phyloP scores from a whole-genome alignment of 2,113 vertebrate genomes.

The Phrynosoma platyrhinos region DNA sequence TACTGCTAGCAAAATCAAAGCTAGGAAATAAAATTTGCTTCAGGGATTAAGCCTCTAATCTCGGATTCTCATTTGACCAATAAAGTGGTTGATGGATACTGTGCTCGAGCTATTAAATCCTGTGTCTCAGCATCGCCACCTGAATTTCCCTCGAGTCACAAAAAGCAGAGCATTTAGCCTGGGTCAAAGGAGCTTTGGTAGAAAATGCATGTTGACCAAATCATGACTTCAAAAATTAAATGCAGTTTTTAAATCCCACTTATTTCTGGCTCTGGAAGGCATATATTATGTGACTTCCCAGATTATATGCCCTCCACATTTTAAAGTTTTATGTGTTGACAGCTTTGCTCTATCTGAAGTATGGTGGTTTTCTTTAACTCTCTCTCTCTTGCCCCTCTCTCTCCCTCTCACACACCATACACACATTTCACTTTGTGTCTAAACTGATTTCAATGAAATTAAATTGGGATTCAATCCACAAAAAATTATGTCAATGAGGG shows the following conservation, averaged over 20 bases:
- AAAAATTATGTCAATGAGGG: no score
- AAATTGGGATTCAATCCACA: no score
- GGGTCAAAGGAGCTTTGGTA: constrained; percentile 6
- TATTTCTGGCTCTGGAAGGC: neutral
- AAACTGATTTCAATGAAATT: neutral
- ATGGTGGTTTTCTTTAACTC: neutral
- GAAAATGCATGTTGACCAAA: constrained; percentile 23
- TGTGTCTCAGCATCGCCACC: constrained; percentile 13
- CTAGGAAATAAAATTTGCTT: constrained; percentile 67
- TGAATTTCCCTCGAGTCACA: neutral
- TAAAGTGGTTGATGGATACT: constrained; percentile 48
- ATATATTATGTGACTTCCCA: no score
- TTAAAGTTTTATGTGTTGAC: neutral
- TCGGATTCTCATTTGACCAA: constrained; percentile 54
- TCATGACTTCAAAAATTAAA: constrained; percentile 11
- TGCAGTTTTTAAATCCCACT: neutral
- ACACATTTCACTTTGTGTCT: neutral
- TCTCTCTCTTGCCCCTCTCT: neutral
- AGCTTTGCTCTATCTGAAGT: neutral
- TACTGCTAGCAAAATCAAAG: constrained; percentile 63
- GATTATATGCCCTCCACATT: no score
- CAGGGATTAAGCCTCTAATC: constrained; percentile 62
- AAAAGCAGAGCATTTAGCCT: constrained; percentile 21
- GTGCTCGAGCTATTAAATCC: constrained; percentile 40
- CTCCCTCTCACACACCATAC: no score